Evolutionary conservation across 2,113 vertebrate species (phyloP).

Genomic region (Otolemur garnettii): DNA sequence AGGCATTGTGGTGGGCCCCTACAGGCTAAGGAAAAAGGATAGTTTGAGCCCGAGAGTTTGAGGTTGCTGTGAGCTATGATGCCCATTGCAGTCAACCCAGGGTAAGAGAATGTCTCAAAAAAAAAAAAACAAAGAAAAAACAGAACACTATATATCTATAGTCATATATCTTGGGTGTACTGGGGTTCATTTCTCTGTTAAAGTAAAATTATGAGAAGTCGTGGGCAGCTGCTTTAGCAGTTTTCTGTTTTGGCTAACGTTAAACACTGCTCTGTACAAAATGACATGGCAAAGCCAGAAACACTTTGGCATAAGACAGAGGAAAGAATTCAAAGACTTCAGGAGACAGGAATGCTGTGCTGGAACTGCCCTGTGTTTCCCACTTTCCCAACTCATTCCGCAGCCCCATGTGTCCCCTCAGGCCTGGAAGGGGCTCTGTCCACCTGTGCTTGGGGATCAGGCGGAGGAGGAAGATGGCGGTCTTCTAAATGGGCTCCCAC

Average conservation of each 20-base stretch:
- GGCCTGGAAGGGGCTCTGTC: too few species aligned
- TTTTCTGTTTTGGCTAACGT: not conserved
- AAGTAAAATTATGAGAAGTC: not conserved
- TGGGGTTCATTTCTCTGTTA: accelerated
- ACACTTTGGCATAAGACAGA: not conserved
- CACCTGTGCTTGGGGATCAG: not conserved
- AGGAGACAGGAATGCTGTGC: not conserved
- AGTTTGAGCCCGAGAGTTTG: too few species aligned
- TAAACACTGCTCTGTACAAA: not conserved
- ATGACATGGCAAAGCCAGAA: not conserved
- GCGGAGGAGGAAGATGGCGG: not conserved
- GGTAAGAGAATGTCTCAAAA: too few species aligned
- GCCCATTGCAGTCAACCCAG: too few species aligned
- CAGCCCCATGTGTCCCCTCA: accelerated
- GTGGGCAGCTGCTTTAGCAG: not conserved
- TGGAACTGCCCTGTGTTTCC: not conserved
- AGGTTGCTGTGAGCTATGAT: too few species aligned
- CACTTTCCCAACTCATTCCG: not conserved
- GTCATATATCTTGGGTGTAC: accelerated
- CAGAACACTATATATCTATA: too few species aligned
- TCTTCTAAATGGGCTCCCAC: not conserved
- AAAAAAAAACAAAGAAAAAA: too few species aligned
- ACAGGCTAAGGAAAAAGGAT: too few species aligned
- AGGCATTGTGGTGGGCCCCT: too few species aligned
- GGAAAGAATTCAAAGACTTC: constrained; percentile 27